These are phyloP conservation scores for Meloidogyne exigua DNA, from an alignment of 1,140 invertebrate genomes.

Conservation along the genomic window DNA sequence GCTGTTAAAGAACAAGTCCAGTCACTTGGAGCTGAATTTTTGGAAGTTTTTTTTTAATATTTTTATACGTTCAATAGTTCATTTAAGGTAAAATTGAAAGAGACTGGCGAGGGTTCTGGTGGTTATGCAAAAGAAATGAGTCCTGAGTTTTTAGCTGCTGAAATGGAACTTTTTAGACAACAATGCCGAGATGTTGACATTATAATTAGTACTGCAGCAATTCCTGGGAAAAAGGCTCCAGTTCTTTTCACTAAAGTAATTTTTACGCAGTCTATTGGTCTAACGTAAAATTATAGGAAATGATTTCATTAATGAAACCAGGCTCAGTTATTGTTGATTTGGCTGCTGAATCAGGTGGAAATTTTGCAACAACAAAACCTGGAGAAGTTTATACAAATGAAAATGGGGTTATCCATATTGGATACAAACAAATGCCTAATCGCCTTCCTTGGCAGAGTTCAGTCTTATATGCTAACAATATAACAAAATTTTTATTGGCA, in stretches of 20 bases:
- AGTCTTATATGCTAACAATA: conserved; percentile 84
- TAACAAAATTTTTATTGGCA: conserved; percentile 80
- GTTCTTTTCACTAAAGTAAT: conserved; percentile 73
- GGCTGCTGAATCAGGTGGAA: conserved; percentile 83
- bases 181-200: conserved; percentile 78
- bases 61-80: not conserved
- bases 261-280: not conserved
- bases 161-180: conserved; percentile 80
- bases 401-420: conserved; percentile 80
- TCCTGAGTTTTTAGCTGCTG: conserved; percentile 80
- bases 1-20: conserved; percentile 87
- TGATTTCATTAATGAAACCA: conserved; percentile 80
- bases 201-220: conserved; percentile 81
- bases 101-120: conserved; percentile 79
- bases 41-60: conserved; percentile 67
- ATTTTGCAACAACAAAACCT: conserved; percentile 79
- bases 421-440: conserved; percentile 76
- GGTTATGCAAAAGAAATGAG: conserved; percentile 90
- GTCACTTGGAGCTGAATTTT: conserved; percentile 81
- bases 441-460: conserved; percentile 81
- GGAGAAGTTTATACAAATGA: conserved; percentile 74
- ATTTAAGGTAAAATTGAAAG: conserved; percentile 67
- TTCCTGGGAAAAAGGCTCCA: conserved; percentile 83
- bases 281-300: conserved; percentile 70
- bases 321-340: conserved; percentile 85